Evolutionary conservation across 1,140 invertebrate genomes (phyloP).

Genomic region (Liolophura sinensis): DNA sequence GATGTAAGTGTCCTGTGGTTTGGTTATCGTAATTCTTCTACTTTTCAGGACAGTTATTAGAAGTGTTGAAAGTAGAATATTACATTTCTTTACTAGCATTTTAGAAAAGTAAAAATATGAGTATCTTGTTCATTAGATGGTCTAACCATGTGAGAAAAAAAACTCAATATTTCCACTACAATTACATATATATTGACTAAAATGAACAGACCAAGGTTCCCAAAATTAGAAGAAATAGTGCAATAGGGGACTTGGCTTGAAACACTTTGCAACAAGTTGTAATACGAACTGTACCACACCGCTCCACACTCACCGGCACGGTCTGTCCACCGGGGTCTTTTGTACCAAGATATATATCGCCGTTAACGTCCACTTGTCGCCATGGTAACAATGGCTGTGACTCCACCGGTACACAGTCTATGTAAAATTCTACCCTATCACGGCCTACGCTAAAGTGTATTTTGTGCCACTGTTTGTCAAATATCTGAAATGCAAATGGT

Average conservation of each 20-base stretch:
- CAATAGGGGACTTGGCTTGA: neutral
- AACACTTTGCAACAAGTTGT: neutral
- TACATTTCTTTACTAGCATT: no score
- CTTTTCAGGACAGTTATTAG: no score
- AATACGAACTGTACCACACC: neutral
- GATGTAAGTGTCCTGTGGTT: no score
- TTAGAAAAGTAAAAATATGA: no score
- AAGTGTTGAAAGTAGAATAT: no score
- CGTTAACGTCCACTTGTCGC: slow-evolving; percentile 69
- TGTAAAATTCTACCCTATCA: slow-evolving; percentile 69
- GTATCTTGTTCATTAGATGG: no score
- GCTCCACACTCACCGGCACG: slow-evolving; percentile 65
- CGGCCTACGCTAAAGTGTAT: slow-evolving; percentile 74
- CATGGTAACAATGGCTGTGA: slow-evolving; percentile 61
- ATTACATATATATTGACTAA: no score
- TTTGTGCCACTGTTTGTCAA: slow-evolving; percentile 80
- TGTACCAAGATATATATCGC: slow-evolving; percentile 68
- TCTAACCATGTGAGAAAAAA: no score
- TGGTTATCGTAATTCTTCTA: no score
- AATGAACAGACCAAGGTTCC: no score
- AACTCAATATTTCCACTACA: no score
- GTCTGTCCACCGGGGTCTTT: slow-evolving; percentile 57
- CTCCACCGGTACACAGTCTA: slow-evolving; percentile 69
- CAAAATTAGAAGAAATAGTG: no score
- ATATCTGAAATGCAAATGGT: slow-evolving; percentile 65